Evolutionary conservation across 2,113 vertebrate species (phyloP), one percentile per base, ranked within the genome.

Genomic region (Neodon shergylaensis): DNA sequence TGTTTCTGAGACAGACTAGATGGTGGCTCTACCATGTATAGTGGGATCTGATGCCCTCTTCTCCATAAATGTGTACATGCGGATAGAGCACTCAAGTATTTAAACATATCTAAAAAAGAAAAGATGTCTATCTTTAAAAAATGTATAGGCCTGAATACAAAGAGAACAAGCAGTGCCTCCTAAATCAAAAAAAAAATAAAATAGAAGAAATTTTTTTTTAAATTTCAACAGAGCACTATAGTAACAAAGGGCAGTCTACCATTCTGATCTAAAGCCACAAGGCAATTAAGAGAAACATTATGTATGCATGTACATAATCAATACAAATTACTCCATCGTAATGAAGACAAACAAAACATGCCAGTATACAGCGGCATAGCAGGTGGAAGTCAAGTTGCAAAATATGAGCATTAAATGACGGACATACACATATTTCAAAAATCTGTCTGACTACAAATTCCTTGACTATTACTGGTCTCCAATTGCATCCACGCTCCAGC

Each of bases 271-370:
- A 11, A 91, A 42, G 94, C 47, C 49, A 42, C 39, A 70, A 54
- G 42, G 28, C 76, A 83, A 90, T 31, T 87, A 52, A 91, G 74
- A 72, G 1, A 31, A 73, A 88, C 52, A 63, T 31, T 63, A 47
- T 70, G n/a, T 86, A 36, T 42, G n/a, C 1, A 39, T 58, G 63
- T 7, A 44, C 13, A 84, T 8, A 78, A 7, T 47, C 31, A 91
- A 77, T 54, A 92, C n/a, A 77, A 87, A 92, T 42, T 68, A 66
- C 21, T 54, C 28, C 4, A 81, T 28, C 19, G 42, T 63, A 73
- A n/a, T 58, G 74, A 90, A 88, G n/a, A 26, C 47, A 94, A 95
- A 79, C n/a, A 95, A 95, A 84, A 26, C 21, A 94, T 90, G 92
- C 63, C 10, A 54, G 66, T 22, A 24, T 8, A 16, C 4, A 81